phyloP scores from a whole-genome alignment of 1,140 invertebrate species.

The Sminthurides bifidus region DNA sequence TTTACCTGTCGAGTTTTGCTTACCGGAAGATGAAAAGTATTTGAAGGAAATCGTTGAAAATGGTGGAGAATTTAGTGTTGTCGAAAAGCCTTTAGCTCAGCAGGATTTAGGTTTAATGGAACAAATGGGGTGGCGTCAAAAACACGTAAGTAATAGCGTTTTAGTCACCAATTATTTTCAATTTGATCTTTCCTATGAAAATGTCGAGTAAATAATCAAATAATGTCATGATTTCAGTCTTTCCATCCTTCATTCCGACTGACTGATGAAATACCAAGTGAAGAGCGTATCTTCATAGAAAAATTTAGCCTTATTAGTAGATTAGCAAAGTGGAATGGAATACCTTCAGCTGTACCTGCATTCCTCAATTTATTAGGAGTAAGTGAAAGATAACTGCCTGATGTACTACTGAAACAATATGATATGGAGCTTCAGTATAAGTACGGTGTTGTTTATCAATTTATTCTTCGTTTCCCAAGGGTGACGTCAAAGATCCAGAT shows the following conservation, averaged over 20 bases:
- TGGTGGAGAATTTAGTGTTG: slow-evolving; percentile 22
- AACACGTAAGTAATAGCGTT: slow-evolving; percentile 13
- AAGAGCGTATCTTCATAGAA: slow-evolving; percentile 17
- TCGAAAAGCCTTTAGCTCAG: slow-evolving; percentile 15
- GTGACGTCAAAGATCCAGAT: slow-evolving; percentile 12
- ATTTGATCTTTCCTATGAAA: neutral
- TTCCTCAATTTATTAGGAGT: slow-evolving; percentile 31
- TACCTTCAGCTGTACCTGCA: slow-evolving; percentile 37
- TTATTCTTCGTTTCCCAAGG: slow-evolving; percentile 9
- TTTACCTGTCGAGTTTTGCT: slow-evolving; percentile 12
- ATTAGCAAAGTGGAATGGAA: slow-evolving; percentile 17
- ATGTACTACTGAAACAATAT: neutral
- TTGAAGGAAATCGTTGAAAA: slow-evolving; percentile 23
- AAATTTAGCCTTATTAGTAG: slow-evolving; percentile 17
- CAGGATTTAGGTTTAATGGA: slow-evolving; percentile 17
- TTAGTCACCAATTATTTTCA: slow-evolving; percentile 1
- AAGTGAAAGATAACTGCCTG: neutral
- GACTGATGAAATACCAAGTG: slow-evolving; percentile 5
- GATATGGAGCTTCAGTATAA: neutral
- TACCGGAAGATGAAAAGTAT: slow-evolving; percentile 21
- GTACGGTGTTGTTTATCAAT: neutral
- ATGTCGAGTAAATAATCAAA: neutral
- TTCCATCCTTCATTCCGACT: slow-evolving; percentile 19
- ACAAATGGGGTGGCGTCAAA: slow-evolving; percentile 25
- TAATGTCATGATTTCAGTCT: slow-evolving; percentile 3